A percentile compares a stretch with the other conserved stretches of the same genome.
Evolutionary conservation across 2,797 vertebrate species (phyloP).

Genomic region (Semotilus atromaculatus): DNA sequence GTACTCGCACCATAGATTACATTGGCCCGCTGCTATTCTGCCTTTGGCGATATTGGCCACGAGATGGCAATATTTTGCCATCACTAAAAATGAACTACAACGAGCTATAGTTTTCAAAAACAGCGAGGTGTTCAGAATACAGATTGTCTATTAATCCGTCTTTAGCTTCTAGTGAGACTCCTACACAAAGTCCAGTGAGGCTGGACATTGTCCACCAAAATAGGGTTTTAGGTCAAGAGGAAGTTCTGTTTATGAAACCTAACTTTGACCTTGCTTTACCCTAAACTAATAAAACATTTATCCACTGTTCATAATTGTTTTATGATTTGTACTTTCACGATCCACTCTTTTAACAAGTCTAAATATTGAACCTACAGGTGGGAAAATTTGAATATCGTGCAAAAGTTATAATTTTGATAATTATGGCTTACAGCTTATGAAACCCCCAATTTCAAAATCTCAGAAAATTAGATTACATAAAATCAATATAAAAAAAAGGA

Average conservation of each 20-base stretch:
- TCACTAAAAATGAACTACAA: neutral
- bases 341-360: neutral
- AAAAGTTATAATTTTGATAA: too few species aligned
- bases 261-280: neutral
- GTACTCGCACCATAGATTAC: neutral
- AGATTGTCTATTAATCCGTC: neutral
- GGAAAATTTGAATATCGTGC: too few species aligned
- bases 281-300: conserved; percentile 13
- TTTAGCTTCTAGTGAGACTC: conserved; percentile 18
- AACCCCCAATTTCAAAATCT: too few species aligned
- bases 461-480: too few species aligned
- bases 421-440: too few species aligned
- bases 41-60: neutral
- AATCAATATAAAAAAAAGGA: too few species aligned
- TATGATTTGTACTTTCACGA: conserved; percentile 41
- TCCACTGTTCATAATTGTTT: conserved; percentile 26
- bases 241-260: neutral
- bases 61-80: conserved; percentile 51
- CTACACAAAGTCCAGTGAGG: neutral
- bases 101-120: neutral
- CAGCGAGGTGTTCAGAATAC: neutral
- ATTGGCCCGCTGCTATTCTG: neutral
- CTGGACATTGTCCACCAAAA: conserved; percentile 1
- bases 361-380: neutral
- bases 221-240: conserved; percentile 11